phyloP scores from a whole-genome alignment of 2,888 invertebrate species.

The Isoperla grammatica region DNA sequence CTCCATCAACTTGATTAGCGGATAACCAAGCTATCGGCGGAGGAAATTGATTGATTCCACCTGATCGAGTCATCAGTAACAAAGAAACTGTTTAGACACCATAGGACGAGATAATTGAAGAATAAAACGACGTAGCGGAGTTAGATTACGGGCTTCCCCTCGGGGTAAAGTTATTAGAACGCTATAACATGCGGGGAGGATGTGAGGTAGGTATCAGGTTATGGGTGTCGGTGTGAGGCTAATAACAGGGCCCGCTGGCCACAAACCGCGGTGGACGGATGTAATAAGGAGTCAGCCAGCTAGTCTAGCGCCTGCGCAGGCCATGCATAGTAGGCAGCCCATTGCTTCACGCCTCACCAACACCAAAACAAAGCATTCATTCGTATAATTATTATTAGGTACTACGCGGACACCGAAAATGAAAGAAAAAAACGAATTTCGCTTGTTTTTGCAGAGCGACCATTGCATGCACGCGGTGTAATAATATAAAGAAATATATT shows the following conservation, averaged over 20 bases:
- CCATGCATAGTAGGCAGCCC: not conserved
- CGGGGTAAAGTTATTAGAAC: conserved; percentile 10
- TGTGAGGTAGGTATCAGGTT: conserved; percentile 14
- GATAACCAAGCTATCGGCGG: no score
- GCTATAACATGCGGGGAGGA: conserved; percentile 1
- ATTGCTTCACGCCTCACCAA: conserved; percentile 10
- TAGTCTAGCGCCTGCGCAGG: no score
- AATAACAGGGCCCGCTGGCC: conserved; percentile 18
- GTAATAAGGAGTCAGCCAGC: conserved; percentile 3
- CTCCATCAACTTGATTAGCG: not conserved
- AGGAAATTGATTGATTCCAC: conserved; percentile 15
- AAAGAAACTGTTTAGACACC: conserved; percentile 1
- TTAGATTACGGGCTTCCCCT: not conserved
- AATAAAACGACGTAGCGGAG: conserved; percentile 8
- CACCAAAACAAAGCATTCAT: no score
- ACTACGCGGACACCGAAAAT: not conserved
- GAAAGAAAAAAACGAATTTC: no score
- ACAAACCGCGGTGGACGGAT: conserved; percentile 6
- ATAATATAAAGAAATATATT: no score
- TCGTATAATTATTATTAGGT: not conserved
- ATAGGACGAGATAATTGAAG: conserved; percentile 3
- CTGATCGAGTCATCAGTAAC: not conserved
- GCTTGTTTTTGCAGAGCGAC: no score
- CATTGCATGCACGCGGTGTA: no score
- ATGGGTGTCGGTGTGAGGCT: conserved; percentile 6